phyloP scores from a whole-genome alignment of 1,140 invertebrate genomes.

The Tetraneura akinire region DNA sequence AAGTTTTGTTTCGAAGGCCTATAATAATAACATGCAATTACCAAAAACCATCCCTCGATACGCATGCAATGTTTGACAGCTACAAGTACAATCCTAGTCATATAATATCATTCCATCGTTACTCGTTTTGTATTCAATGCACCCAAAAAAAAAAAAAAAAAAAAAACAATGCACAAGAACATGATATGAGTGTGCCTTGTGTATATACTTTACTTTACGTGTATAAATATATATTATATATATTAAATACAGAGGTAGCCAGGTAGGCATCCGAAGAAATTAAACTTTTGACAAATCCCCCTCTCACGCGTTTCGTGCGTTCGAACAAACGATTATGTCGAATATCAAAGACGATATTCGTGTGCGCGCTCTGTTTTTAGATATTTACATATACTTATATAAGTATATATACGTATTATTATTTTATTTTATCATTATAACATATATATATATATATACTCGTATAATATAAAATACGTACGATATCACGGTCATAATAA shows the following conservation, averaged over 20 bases:
- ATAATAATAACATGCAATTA: conserved; percentile 38
- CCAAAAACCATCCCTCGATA: conserved; percentile 79
- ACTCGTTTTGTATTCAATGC: no score
- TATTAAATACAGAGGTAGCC: background rate
- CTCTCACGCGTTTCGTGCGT: conserved; percentile 9
- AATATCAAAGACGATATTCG: conserved; percentile 8
- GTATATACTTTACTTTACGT: no score
- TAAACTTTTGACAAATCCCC: conserved; percentile 11
- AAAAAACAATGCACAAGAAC: no score
- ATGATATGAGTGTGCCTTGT: no score
- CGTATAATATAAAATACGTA: no score
- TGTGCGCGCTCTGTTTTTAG: background rate
- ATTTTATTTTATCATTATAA: background rate
- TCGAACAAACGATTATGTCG: conserved; percentile 23
- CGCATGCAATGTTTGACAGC: conserved; percentile 72
- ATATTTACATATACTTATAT: background rate
- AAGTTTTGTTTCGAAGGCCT: conserved; percentile 60
- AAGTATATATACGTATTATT: background rate
- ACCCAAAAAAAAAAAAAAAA: no score
- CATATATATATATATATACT: background rate
- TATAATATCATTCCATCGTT: background rate
- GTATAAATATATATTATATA: background rate
- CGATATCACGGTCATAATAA: no score
- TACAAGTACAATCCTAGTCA: conserved; percentile 63
- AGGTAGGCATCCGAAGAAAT: background rate